These are phyloP conservation scores for Caenorhabditis afra DNA, from an alignment of 2,888 invertebrate genomes.

Conservation along the genomic window DNA sequence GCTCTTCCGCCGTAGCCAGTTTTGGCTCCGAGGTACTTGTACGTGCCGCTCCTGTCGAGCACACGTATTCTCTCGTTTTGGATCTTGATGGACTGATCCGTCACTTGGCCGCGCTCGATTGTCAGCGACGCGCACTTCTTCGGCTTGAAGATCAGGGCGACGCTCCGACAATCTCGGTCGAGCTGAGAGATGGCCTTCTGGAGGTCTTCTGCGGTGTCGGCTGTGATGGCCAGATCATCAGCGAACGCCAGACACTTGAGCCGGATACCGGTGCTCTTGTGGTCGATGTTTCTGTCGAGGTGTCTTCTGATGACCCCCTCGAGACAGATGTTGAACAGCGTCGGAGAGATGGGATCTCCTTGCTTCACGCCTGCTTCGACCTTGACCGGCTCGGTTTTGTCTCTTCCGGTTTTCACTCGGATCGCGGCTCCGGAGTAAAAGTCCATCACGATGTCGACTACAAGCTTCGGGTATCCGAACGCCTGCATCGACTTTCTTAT, in stretches of 20 bases:
- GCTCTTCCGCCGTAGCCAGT: neutral
- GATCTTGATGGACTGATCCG: neutral
- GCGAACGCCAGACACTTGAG: slow-evolving; percentile 21
- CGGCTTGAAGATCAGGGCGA: slow-evolving; percentile 33
- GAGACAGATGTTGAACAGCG: slow-evolving; percentile 79
- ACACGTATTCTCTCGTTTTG: too few species aligned
- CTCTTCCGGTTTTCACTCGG: neutral
- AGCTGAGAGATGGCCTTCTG: neutral
- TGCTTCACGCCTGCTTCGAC: slow-evolving; percentile 77
- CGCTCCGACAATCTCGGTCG: neutral
- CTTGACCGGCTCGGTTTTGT: slow-evolving; percentile 44
- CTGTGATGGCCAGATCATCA: slow-evolving; percentile 28
- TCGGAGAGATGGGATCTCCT: slow-evolving; percentile 79
- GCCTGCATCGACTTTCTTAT: neutral
- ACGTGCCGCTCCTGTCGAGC: slow-evolving; percentile 1
- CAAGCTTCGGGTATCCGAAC: neutral
- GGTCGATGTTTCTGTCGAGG: neutral
- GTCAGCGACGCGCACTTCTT: slow-evolving; percentile 33
- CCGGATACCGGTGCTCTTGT: neutral
- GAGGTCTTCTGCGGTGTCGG: neutral
- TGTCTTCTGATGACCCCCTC: slow-evolving; percentile 68
- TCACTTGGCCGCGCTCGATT: neutral
- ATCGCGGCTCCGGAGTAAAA: neutral
- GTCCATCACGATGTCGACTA: neutral
- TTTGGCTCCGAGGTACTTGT: slow-evolving; percentile 37